Conservation (phyloP, 2,113 vertebrate genomes). For the Ceyx melanurus region DNA sequence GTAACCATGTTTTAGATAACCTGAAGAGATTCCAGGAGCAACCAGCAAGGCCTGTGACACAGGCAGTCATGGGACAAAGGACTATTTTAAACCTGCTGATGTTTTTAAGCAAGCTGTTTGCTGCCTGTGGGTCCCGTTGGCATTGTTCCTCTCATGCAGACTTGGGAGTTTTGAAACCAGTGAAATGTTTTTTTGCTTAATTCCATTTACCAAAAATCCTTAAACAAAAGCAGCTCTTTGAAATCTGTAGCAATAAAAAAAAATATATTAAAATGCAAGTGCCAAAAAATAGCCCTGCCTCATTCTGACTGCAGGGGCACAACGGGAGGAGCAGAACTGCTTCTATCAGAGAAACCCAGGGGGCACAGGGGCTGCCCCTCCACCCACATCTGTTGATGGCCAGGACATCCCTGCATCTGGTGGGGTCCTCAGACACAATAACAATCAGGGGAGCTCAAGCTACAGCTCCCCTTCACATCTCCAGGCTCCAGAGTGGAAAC, state of each 20-base stretch:
- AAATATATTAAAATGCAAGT: background rate
- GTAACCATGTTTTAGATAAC: too few species aligned
- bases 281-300: background rate
- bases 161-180: background rate
- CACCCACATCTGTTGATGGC: too few species aligned
- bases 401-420: rapidly evolving
- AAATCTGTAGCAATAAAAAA: background rate
- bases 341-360: background rate
- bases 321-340: rapidly evolving
- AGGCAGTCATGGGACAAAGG: background rate
- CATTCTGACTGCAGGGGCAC: background rate
- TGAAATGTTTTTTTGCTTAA: background rate
- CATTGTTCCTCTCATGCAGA: background rate
- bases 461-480: background rate
- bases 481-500: background rate
- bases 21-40: background rate
- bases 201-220: background rate
- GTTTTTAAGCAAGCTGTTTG: background rate
- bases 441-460: rapidly evolving
- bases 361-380: background rate
- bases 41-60: background rate
- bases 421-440: background rate
- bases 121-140: background rate
- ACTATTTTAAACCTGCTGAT: background rate
- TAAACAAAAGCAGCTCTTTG: background rate